Evolutionary conservation across 1,140 invertebrate species (phyloP), one percentile per base, ranked within the genome.

Genomic region (Aporrectodea caliginosa): DNA sequence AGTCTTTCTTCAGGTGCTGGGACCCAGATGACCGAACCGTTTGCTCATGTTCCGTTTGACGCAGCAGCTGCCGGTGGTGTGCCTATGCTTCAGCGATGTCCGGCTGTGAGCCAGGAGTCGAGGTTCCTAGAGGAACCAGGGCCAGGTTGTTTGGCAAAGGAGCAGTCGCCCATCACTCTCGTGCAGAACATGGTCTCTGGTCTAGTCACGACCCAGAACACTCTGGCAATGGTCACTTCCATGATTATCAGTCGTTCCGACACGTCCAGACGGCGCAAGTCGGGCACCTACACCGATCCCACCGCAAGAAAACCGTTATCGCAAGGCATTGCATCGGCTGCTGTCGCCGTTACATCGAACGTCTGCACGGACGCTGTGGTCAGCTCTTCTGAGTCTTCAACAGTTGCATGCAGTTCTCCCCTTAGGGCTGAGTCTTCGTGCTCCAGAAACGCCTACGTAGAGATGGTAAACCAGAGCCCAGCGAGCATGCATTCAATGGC

Each of bases 171-270:
- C 1, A 82, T 82, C 71, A 75, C 81, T 72, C 30, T 81, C 32
- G 81, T 82, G 30, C 75, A 82, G 70, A 81, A 82, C 43, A 82
- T 82, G 81, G 77, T 82, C 2, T 79, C 76, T 12, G 81, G 80
- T 33, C 80, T 82, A 1, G 73, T 82, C 30, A 76, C 78, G 2
- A 79, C 81, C 0, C 33, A 78, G 35, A 78, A 81, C 68, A 43
- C 75, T 58, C 35, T 76, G 75, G 75, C 75, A 34, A 35, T 35
- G 29, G 75, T 76, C 33, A 68, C 75, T 14, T 29, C 75, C 1
- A 34, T 58, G 2, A 76, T 76, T 32, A 58, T 76, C 27, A 76
- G 35, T 58, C 43, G 22, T 6, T 22, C 6, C 6, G 43, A 58
- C 6, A 58, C 6, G 6, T 58, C 43, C 6, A 58, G 43, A 58